phyloP scores from a whole-genome alignment of 2,797 vertebrate species.

The Poeciliopsis presidionis region DNA sequence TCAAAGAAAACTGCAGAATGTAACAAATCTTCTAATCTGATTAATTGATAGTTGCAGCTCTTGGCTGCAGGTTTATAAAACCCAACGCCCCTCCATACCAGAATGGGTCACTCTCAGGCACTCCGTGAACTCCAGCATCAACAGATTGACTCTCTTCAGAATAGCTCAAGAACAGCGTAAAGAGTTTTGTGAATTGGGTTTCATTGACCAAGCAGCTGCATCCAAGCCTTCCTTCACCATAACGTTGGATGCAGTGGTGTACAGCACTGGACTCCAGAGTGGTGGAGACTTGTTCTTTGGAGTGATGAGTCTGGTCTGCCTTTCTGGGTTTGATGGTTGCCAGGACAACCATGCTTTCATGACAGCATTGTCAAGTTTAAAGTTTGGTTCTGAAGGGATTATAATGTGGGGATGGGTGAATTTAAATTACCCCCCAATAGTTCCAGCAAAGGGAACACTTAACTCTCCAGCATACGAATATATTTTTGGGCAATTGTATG shows the following conservation, averaged over 20 bases:
- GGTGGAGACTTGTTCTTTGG: neutral
- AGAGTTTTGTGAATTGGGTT: neutral
- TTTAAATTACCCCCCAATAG: neutral
- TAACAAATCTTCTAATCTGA: too few species aligned
- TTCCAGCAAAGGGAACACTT: neutral
- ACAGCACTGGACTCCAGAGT: neutral
- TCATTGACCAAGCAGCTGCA: neutral
- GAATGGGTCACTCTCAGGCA: neutral
- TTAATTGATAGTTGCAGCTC: too few species aligned
- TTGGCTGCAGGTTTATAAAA: neutral
- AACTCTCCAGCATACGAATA: neutral
- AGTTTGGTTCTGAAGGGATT: neutral
- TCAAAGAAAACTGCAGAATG: too few species aligned
- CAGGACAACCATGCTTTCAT: neutral
- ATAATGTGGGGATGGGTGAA: neutral
- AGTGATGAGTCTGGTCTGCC: neutral
- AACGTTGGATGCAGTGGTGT: neutral
- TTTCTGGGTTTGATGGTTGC: neutral
- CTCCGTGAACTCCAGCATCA: neutral
- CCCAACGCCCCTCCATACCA: neutral
- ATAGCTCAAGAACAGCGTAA: neutral
- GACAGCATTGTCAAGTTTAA: neutral
- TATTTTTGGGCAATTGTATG: neutral
- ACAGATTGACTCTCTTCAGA: neutral
- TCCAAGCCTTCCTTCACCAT: neutral